Conservation (phyloP, 1,140 invertebrate species). For the Temnothorax curvispinosus region DNA sequence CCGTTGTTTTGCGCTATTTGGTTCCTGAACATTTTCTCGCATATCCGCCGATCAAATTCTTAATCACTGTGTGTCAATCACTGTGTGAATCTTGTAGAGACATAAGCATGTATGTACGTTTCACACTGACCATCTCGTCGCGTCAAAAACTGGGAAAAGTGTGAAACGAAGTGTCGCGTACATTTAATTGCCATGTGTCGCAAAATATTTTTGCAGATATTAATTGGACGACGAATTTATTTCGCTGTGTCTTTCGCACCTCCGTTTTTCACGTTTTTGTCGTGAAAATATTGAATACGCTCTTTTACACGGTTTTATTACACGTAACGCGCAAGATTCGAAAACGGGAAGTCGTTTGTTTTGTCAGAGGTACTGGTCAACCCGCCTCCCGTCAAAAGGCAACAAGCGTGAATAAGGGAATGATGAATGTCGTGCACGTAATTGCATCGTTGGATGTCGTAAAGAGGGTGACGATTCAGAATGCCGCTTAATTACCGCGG, state of each 20-base stretch:
- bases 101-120: too few relatives aligned
- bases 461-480: conserved; percentile 8
- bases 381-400: neutral
- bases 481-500: conserved; percentile 15
- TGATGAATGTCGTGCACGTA: conserved; percentile 23
- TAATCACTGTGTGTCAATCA: neutral
- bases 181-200: conserved; percentile 2
- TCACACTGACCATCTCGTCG: neutral
- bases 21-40: neutral
- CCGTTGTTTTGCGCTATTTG: neutral
- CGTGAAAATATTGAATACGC: neutral
- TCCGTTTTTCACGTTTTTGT: neutral
- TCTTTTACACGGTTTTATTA: neutral
- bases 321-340: neutral
- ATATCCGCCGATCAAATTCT: neutral
- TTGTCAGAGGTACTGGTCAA: neutral
- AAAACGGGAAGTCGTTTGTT: conserved; percentile 19
- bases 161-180: conserved; percentile 11
- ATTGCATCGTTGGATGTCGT: conserved; percentile 16
- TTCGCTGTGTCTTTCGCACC: neutral
- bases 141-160: neutral
- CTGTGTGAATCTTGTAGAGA: neutral
- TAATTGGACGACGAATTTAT: neutral
- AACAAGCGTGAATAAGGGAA: conserved; percentile 1
- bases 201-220: neutral